These are phyloP conservation scores for Andricus curvator DNA, from an alignment of 2,888 invertebrate species.

Conservation along the genomic window DNA sequence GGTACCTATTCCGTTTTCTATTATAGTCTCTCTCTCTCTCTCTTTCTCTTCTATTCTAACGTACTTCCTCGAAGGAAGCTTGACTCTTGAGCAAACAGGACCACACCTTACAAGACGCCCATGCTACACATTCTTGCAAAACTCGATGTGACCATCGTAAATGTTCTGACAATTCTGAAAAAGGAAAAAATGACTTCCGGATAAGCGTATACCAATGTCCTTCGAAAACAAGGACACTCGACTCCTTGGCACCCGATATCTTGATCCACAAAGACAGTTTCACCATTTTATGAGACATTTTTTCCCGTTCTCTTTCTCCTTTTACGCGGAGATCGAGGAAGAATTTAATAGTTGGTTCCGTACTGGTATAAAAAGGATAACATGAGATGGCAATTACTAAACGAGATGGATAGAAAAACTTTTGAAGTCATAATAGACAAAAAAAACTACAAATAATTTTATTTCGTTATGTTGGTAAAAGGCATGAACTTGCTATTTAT, in stretches of 20 bases:
- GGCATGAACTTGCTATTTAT: too few relatives aligned
- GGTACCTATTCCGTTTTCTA: neutral
- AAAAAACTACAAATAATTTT: too few relatives aligned
- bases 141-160: neutral
- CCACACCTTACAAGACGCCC: slow-evolving; percentile 25
- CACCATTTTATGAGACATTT: neutral
- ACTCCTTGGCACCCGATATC: neutral
- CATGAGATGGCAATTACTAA: too few relatives aligned
- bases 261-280: neutral
- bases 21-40: slow-evolving; percentile 9
- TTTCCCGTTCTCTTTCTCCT: slow-evolving; percentile 1
- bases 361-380: too few relatives aligned
- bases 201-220: neutral
- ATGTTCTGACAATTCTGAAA: neutral
- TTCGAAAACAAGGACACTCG: slow-evolving; percentile 18
- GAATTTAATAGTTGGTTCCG: too few relatives aligned
- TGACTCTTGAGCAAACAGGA: slow-evolving; percentile 18
- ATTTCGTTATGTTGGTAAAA: too few relatives aligned
- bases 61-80: slow-evolving; percentile 32
- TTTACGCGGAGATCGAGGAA: neutral
- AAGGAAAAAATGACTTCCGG: slow-evolving; percentile 9
- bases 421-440: too few relatives aligned
- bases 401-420: too few relatives aligned
- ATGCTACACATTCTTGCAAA: slow-evolving; percentile 10
- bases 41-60: neutral